These are phyloP conservation scores for Anguilla marmorata DNA, from an alignment of 2,797 vertebrate genomes.

Conservation along the genomic window DNA sequence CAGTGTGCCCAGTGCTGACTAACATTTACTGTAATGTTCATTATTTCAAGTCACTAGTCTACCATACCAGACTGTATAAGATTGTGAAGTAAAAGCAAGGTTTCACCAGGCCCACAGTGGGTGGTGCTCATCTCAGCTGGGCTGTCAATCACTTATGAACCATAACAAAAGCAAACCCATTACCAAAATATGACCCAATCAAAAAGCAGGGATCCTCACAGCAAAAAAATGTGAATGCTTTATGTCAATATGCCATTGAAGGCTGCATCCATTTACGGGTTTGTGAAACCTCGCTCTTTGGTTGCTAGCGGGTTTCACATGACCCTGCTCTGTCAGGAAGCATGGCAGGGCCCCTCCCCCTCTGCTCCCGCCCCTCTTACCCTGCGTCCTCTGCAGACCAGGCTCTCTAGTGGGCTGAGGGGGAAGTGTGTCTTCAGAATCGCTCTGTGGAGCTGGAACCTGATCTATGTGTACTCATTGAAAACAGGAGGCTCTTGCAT, in stretches of 20 bases:
- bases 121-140: not conserved
- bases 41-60: not conserved
- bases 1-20: not conserved
- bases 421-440: not conserved
- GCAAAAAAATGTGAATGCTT: not conserved
- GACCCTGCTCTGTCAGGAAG: not conserved
- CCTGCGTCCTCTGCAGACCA: not conserved
- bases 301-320: not conserved
- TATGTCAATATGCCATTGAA: not conserved
- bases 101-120: not conserved
- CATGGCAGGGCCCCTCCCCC: not conserved
- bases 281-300: not conserved
- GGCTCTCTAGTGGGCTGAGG: slow-evolving; percentile 1
- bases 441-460: not conserved
- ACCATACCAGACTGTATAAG: not conserved
- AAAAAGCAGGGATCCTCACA: not conserved
- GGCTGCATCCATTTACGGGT: not conserved
- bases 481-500: slow-evolving; percentile 2
- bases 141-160: not conserved
- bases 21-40: not conserved
- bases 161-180: not conserved
- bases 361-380: not conserved
- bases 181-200: not conserved
- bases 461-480: not conserved
- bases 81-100: not conserved